Evolutionary conservation across 1,140 invertebrate species (phyloP), one percentile per base, ranked within the genome.

Genomic region (Ptiloglossa arizonensis): DNA sequence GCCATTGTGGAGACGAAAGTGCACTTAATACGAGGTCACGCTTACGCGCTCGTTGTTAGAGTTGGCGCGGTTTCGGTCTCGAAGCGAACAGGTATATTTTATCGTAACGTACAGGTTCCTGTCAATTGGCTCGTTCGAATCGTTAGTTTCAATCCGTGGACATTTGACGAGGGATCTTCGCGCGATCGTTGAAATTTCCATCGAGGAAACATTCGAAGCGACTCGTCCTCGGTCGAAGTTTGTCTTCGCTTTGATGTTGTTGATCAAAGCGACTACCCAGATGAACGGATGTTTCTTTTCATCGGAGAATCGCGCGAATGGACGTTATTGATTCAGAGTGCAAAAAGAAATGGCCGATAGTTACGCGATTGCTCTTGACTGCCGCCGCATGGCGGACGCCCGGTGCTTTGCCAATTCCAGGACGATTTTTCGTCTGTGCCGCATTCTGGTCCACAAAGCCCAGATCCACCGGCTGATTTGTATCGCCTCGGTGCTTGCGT

Each of bases 351-450:
- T 15, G 35, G 11, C 32, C 52, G 64, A 59, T 48, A 35, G 63
- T 56, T 19, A 44, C 29, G 46, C 73, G 66, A 76, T 76, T 57
- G 66, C 44, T 76, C 44, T 35, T 35, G 27, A 74, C 35, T 41
- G 59, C 71, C 9, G 22, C 17, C 17, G 38, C 38, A 46, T 24
- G 32, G 62, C 24, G 41, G 46, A 54, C 1, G 9, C 19, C 44
- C 52, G 50, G 0, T 24, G 64, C 66, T 76, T 76, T 76, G 73
- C 54, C 73, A 76, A 76, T 68, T 76, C 32, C 41, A 29, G 6
- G 17, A 29, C 41, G 17, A 69, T 76, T 76, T 76, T 76, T 69
- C 73, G 41, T 41, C 52, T 24, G 1, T 46, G 27, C 72, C 13
- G 64, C 64, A 68, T 44, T 66, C 71, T 44, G 48, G 24, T 0